These are phyloP conservation scores for Zenarchopterus dispar DNA, from an alignment of 2,797 vertebrate genomes.

Conservation along the genomic window DNA sequence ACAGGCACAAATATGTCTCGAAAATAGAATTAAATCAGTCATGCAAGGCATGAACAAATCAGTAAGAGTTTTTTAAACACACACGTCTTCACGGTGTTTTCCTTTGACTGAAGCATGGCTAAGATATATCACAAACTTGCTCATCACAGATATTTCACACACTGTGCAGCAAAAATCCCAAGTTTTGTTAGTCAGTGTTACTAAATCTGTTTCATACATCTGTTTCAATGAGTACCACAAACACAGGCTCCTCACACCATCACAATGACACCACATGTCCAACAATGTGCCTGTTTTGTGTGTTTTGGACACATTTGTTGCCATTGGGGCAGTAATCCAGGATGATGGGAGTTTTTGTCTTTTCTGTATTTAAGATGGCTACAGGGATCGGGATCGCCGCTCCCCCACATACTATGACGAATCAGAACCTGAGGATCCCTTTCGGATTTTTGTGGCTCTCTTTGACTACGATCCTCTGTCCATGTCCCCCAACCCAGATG, in stretches of 20 bases:
- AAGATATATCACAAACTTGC: slow-evolving; percentile 21
- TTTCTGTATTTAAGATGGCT: slow-evolving; percentile 83
- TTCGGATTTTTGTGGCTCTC: slow-evolving; percentile 94
- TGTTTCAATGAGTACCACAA: slow-evolving; percentile 16
- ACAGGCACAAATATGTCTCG: slow-evolving; percentile 30
- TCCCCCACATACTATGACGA: slow-evolving; percentile 91
- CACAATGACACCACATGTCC: background rate
- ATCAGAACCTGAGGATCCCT: slow-evolving; percentile 89
- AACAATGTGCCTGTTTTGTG: slow-evolving; percentile 10
- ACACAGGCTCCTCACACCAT: background rate
- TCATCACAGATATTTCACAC: slow-evolving; percentile 3
- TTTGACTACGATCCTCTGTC: slow-evolving; percentile 97
- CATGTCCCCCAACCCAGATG: slow-evolving; percentile 98
- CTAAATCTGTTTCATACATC: slow-evolving; percentile 23
- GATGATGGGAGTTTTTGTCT: slow-evolving; percentile 25
- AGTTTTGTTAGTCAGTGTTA: slow-evolving; percentile 1
- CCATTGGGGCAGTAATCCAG: background rate
- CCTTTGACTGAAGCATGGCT: slow-evolving; percentile 46
- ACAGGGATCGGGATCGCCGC: slow-evolving; percentile 80
- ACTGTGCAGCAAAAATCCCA: background rate
- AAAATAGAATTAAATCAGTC: slow-evolving; percentile 41
- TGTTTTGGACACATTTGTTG: background rate
- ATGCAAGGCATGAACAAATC: slow-evolving; percentile 53
- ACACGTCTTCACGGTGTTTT: slow-evolving; percentile 24
- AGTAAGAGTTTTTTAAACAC: slow-evolving; percentile 24